Base-by-base conservation (phyloP, 1,140 invertebrate genomes). In the Papilio polytes region DNA sequence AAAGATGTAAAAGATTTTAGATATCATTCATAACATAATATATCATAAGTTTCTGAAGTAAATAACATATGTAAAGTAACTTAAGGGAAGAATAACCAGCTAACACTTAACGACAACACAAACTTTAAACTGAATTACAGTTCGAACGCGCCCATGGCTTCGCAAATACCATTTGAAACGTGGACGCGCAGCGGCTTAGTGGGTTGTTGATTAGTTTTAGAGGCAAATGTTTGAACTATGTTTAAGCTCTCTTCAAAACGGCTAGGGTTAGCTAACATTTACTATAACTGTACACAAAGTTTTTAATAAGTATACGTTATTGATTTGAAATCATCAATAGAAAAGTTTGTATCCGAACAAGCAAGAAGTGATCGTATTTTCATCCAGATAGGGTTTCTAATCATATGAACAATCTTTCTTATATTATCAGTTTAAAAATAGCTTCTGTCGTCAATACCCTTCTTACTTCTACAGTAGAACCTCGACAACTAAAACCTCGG, bases 181-280 rank as follows among this genome's bases (percentile, higher is more conserved):
- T 78, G 77, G 56, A 78, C 77, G 77, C n/a, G 56, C 31, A 66
- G 56, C 36, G 59, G 59, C 77, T 78, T 78, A 78, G 77, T 66
- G 59, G 59, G 56, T 78, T 48, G 77, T 78, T 78, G 36, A 78
- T 78, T 78, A 78, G 77, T 78, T 78, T 78, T 51, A 78, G 26
- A 70, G 77, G 77, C 56, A 78, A 78, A 78, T 78, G 59, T 66
- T 78, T 78, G 77, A 78, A 78, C 77, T 63, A 41, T 66, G 36
- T 66, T 78, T 63, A 41, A 78, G 77, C 56, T 78, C 36, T 22
- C 46, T 76, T 36, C 63, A 56, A 78, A 59, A 18, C 51, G 15
- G 56, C 51, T 53, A 59, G 26, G 74, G 51, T 53, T 78, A 36
- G 36, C 18, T 59, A 59, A 78, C 63, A 70, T 31, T 66, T 70